Percentiles rank a stretch among this genome's conserved stretches.
Evolutionary conservation across 2,797 vertebrate species (phyloP).

Genomic region (Takifugu ocellatus): DNA sequence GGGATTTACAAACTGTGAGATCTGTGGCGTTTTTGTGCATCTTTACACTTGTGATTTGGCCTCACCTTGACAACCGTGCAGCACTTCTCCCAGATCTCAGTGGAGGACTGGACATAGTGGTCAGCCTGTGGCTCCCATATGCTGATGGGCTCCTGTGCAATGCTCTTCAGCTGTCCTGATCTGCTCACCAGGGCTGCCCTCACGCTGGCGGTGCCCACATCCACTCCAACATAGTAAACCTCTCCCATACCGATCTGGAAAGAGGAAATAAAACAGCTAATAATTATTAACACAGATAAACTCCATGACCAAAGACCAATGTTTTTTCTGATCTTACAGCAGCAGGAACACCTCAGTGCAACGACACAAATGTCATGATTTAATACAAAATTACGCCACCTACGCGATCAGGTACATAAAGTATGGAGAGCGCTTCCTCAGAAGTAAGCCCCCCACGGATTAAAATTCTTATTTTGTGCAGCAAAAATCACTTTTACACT

Average conservation of each 20-base stretch:
- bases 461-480: neutral
- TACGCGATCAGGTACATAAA: accelerated
- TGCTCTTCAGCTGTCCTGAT: conserved; percentile 71
- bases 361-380: no score
- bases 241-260: conserved; percentile 45
- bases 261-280: neutral
- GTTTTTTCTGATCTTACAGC: no score
- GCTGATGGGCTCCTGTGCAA: conserved; percentile 79
- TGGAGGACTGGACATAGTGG: conserved; percentile 90
- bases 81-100: conserved; percentile 90
- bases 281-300: no score
- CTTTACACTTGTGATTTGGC: neutral
- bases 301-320: neutral
- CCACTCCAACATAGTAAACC: conserved; percentile 86
- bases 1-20: no score
- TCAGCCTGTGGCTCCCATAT: conserved; percentile 85
- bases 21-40: no score
- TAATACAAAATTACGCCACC: neutral
- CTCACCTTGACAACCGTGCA: conserved; percentile 79
- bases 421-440: accelerated
- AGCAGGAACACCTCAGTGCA: neutral
- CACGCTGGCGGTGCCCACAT: conserved; percentile 90
- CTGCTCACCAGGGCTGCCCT: conserved; percentile 87
- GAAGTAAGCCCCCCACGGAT: conserved; percentile 16
- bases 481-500: conserved; percentile 7